Base-by-base conservation (phyloP, 1,140 invertebrate genomes). In the Rhyacophila brunnea region DNA sequence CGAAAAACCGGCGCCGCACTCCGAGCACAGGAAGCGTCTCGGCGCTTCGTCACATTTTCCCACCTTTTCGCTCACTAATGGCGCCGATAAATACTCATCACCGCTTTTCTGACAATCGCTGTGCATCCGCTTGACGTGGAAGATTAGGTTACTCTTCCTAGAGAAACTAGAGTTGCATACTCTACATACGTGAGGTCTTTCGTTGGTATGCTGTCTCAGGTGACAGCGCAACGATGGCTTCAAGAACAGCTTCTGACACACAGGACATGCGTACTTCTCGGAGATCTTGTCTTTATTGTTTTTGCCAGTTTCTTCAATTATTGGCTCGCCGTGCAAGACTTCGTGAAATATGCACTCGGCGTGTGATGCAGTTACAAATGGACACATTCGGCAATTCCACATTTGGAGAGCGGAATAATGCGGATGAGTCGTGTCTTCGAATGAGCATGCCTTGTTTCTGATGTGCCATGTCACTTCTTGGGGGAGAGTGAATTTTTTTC, bases 391-490 rank as follows among this genome's bases (percentile, higher is more conserved):
- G 62, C 77, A 79, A 58, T 74, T 78, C 76, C 77, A 79, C n/a
- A 73, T 66, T 5, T 73, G 68, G 2, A 68, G 63, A 1, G 66
- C 58, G 18, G 56, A 70, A 9, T 59, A 50, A 4, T 40, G 38
- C 5, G 11, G n/a, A 3, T 6, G 5, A 2, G 18, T 32, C 1
- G 59, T 56, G 11, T 55, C 53, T 15, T 1, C 11, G 58, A 80
- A 79, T 51, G 74, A 68, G 44, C 84, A 86, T 1, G 80, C 73
- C 56, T 85, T 85, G 23, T 68, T 73, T 54, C 81, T 73, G 0
- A 87, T 80, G 67, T 91, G 89, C 11, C 81, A 80, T 0, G 85
- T 83, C 6, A 91, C 75, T 65, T 90, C 87, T 75, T 91, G 89
- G 1, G 86, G 80, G 0, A 90, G 71, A 1, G 82, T 80, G 65